Base-by-base conservation (phyloP, 2,113 vertebrate genomes). In the Haemorhous mexicanus region DNA sequence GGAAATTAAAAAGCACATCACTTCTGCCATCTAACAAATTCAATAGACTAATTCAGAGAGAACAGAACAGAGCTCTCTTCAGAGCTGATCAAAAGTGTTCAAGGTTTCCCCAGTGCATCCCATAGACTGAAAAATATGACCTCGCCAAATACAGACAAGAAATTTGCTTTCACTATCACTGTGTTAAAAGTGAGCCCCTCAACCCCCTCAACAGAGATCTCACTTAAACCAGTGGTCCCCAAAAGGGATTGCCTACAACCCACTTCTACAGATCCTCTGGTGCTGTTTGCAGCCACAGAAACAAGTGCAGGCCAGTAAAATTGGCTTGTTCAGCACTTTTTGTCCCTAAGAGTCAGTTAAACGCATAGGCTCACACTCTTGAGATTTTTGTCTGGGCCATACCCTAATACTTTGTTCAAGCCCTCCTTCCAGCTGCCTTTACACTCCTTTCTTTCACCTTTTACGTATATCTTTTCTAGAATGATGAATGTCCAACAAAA, bases 191-290 rank as follows among this genome's bases (percentile, higher is more conserved):
- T 5, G 5, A 94, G 22, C 14, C 43, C 43, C 28, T 44, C 56
- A 70, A 39, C 4, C 10, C 10, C 4, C 6, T 2, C 26, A 3
- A 59, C 0, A 37, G 33, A 75, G 35, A 27, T 26, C 37, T 62
- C 27, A 32, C 33, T 55, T n/a, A 52, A 68, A 50, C 10, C 46
- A 52, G 30, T 4, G 23, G 27, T 32, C 10, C 23, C 32, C 23
- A 26, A 7, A 59, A 56, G n/a, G 37, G 27, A 47, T 0, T 79
- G n/a, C 14, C 49, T 11, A 56, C 74, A 73, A 62, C 11, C 13
- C 1, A 0, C 10, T 43, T 68, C 58, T 32, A 53, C 28, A 32
- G 62, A 50, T 14, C 26, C 52, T 76, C 35, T 1, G 0, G 16
- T 1, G 0, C 3, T 55, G 66, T 83, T 46, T 61, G 44, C 67